Conservation (phyloP, 2,113 vertebrate genomes). For the Dunckerocampus dactyliophorus region DNA sequence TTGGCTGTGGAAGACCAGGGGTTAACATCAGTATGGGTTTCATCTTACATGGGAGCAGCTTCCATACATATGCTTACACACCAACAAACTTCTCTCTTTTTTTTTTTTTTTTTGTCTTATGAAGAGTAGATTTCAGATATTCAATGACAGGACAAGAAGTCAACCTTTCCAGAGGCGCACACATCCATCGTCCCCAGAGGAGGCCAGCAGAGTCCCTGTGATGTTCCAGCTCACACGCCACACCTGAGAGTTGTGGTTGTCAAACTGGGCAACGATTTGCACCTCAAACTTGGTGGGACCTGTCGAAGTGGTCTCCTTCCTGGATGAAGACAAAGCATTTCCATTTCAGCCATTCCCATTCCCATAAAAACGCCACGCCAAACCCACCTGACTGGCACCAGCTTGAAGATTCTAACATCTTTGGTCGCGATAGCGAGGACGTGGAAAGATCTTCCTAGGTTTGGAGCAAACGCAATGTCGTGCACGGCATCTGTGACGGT, state of each 20-base stretch:
- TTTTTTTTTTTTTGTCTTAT: too few species aligned
- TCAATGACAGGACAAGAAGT: not conserved
- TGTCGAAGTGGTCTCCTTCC: constrained; percentile 84
- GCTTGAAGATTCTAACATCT: constrained; percentile 95
- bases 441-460: constrained; percentile 94
- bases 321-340: constrained; percentile 37
- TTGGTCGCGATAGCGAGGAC: constrained; percentile 95
- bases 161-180: constrained; percentile 97
- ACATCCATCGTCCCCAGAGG: constrained; percentile 96
- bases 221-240: constrained; percentile 99
- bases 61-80: not conserved
- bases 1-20: constrained; percentile 76
- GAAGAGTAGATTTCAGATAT: too few species aligned
- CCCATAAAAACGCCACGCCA: too few species aligned
- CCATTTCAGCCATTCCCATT: not conserved
- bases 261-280: constrained; percentile 92
- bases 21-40: not conserved
- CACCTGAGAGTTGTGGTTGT: constrained; percentile 96
- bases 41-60: not conserved
- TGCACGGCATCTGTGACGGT: constrained; percentile 94
- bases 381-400: constrained; percentile 86
- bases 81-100: not conserved
- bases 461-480: constrained; percentile 95
- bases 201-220: constrained; percentile 92
- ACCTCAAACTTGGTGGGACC: constrained; percentile 94